Base-by-base conservation (phyloP, 1,140 invertebrate genomes). In the roundworm (Caenorhabditis elegans) region DNA sequence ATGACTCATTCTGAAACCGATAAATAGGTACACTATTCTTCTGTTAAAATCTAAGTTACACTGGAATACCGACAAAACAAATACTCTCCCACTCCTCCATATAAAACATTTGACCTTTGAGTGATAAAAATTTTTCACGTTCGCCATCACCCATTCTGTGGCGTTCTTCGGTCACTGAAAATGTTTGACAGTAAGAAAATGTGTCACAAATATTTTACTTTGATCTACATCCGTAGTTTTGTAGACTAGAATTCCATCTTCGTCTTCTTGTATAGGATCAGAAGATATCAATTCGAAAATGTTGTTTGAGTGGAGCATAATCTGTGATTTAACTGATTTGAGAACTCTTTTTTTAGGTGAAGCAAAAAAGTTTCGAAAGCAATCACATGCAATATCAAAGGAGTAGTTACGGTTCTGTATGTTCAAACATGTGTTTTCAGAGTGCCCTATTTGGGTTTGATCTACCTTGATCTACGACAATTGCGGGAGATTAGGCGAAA, bases 81-180 rank as follows among this genome's bases (percentile, higher is more conserved):
- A 98, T 96, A 93, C 95, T 94, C 83, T 94, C 93, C 96, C 96
- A 98, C 86, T 97, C 95, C 82, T 95, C 94, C 95, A 98, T 96
- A 89, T 95, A 97, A 86, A 98, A 94, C 96, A 98, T 98, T 92
- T 98, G 96, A 86, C 96, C 95, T 94, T 86, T 91, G 22, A 83
- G 36, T 1, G 82, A 76, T 6, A 83, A 31, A 26, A 83, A 83
- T 65, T 94, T 93, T 87, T 93, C 93, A 70, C 93, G 91, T 91
- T 94, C 90, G 86, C 92, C 85, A 86, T 90, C 83, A 60, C 80
- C 92, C 92, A 55, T 92, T 92, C 10, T 92, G 90, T 93, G 36
- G 94, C 93, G 17, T 92, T 93, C 76, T 24, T 84, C 80, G 3
- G 80, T 49, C 76, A 82, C 77, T 78, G 34, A 51, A 83, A 70